Conservation (phyloP, 2,113 vertebrate genomes). For the Myrmecobius fasciatus region DNA sequence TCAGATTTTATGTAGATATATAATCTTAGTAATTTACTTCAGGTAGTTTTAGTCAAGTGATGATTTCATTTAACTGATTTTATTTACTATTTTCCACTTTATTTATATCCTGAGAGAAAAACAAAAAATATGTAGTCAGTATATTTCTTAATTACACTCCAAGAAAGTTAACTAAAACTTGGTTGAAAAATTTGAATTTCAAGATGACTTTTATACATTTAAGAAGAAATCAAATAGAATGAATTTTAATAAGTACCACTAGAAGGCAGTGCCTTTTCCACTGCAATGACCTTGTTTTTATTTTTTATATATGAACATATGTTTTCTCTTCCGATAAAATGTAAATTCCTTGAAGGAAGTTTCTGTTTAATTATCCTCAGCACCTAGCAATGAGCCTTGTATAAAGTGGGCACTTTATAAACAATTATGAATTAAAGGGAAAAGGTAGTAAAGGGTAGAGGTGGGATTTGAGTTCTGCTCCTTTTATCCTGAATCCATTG, state of each 20-base stretch:
- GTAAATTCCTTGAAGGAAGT: not conserved
- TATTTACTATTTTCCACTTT: not conserved
- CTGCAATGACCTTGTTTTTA: no score
- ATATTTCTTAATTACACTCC: not conserved
- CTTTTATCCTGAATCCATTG: not conserved
- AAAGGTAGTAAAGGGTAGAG: not conserved
- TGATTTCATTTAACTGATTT: conserved; percentile 5
- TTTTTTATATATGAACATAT: not conserved
- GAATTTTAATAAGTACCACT: not conserved
- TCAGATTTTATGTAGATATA: not conserved
- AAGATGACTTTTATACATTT: not conserved
- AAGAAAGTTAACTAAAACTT: not conserved
- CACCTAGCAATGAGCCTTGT: not conserved
- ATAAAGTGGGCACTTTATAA: not conserved
- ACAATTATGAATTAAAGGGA: not conserved
- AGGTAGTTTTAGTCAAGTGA: not conserved
- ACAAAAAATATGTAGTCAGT: not conserved
- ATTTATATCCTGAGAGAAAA: not conserved
- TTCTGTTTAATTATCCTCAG: not conserved
- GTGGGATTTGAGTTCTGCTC: not conserved
- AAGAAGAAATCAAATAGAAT: not conserved
- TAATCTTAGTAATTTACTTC: not conserved
- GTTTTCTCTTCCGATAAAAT: not conserved
- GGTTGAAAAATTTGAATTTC: conserved; percentile 24
- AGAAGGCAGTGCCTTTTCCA: no score